phyloP scores from a whole-genome alignment of 1,140 invertebrate genomes.

The Spodoptera frugiperda region DNA sequence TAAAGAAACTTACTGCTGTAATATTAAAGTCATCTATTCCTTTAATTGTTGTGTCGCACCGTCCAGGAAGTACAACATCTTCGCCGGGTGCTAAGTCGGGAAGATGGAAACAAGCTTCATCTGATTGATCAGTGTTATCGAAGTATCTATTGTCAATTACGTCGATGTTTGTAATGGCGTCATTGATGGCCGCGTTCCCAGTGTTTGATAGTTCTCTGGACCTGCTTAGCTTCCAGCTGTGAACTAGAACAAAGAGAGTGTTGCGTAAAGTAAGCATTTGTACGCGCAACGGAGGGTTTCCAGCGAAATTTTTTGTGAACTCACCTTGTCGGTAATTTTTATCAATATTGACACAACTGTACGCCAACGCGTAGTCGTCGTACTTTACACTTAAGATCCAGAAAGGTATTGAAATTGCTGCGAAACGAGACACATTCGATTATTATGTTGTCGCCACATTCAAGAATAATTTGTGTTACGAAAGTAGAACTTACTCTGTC shows the following conservation, averaged over 20 bases:
- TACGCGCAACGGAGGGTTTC: neutral
- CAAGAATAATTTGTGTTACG: no score
- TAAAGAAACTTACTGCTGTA: conserved; percentile 51
- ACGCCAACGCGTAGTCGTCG: conserved; percentile 66
- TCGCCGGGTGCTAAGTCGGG: conserved; percentile 57
- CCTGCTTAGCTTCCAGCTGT: conserved; percentile 73
- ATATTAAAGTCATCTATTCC: conserved; percentile 62
- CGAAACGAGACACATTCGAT: conserved; percentile 47
- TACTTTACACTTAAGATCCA: conserved; percentile 74
- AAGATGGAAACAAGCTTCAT: conserved; percentile 64
- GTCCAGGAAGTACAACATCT: conserved; percentile 63
- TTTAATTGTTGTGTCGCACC: conserved; percentile 64
- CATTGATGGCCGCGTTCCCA: conserved; percentile 57
- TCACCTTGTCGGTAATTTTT: conserved; percentile 60
- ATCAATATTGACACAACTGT: conserved; percentile 66
- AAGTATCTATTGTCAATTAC: conserved; percentile 68
- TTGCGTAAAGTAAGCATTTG: neutral
- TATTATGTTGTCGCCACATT: neutral
- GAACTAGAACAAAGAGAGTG: conserved; percentile 59
- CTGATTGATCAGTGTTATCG: conserved; percentile 58
- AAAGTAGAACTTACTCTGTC: neutral
- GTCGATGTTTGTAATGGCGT: conserved; percentile 52
- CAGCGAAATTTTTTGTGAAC: neutral
- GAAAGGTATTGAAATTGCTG: conserved; percentile 59
- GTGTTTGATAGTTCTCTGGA: conserved; percentile 53